Percentiles rank a stretch among this genome's conserved stretches.
phyloP scores from a whole-genome alignment of 2,888 invertebrate genomes.

The Harpalus rufipes region DNA sequence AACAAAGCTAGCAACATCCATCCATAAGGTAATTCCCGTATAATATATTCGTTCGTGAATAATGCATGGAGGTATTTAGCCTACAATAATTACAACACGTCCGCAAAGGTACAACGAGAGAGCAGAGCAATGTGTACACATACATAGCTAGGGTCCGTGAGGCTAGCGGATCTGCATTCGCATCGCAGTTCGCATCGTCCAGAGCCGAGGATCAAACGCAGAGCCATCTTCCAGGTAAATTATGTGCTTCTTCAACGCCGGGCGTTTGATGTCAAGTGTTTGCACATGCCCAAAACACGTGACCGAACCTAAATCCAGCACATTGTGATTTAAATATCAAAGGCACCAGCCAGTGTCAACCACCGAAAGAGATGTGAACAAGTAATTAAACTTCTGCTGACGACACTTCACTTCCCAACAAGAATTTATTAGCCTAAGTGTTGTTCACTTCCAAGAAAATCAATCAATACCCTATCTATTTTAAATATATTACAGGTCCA shows the following conservation, averaged over 20 bases:
- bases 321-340: slow-evolving; percentile 67
- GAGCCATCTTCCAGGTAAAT: slow-evolving; percentile 51
- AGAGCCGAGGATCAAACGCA: slow-evolving; percentile 17
- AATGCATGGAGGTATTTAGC: slow-evolving; percentile 59
- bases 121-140: slow-evolving; percentile 13
- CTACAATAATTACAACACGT: slow-evolving; percentile 64
- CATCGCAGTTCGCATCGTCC: background rate
- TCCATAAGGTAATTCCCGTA: slow-evolving; percentile 54
- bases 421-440: slow-evolving; percentile 25
- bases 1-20: slow-evolving; percentile 31
- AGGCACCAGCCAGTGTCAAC: slow-evolving; percentile 23
- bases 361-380: slow-evolving; percentile 32
- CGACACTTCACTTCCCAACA: background rate
- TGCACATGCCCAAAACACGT: slow-evolving; percentile 64
- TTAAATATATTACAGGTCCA: background rate
- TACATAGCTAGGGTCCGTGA: background rate
- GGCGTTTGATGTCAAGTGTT: slow-evolving; percentile 65
- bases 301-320: slow-evolving; percentile 59
- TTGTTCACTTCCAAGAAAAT: background rate
- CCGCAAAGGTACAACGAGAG: slow-evolving; percentile 32
- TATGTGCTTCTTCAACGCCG: slow-evolving; percentile 41
- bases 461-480: background rate
- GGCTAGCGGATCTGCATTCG: slow-evolving; percentile 10
- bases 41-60: slow-evolving; percentile 59
- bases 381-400: slow-evolving; percentile 55